These are phyloP conservation scores for Drosophila lini DNA, from an alignment of 1,140 invertebrate species.

Conservation along the genomic window DNA sequence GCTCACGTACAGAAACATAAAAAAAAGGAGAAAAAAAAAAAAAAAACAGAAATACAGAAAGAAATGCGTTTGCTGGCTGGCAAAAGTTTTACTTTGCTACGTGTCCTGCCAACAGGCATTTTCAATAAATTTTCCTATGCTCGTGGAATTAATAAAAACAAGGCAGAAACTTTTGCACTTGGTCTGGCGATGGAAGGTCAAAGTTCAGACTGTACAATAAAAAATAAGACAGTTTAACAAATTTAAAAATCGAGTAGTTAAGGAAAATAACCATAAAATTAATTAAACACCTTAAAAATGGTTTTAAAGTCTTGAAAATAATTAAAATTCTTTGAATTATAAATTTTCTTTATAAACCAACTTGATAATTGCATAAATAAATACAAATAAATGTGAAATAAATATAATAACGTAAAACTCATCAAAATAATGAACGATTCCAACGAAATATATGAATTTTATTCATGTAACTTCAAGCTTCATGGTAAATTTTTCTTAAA, in stretches of 20 bases:
- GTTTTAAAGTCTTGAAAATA: neutral
- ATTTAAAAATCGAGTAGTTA: neutral
- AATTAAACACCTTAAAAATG: neutral
- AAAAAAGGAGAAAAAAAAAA: neutral
- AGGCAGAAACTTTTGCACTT: constrained; percentile 64
- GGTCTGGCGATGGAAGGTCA: constrained; percentile 47
- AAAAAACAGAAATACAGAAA: constrained; percentile 13
- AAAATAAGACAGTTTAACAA: neutral
- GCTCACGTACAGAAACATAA: constrained; percentile 60
- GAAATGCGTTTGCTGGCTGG: constrained; percentile 46
- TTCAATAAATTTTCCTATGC: constrained; percentile 66
- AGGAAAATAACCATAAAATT: neutral
- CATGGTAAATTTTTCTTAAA: neutral
- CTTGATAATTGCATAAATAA: too few relatives aligned
- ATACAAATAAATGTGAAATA: too few relatives aligned
- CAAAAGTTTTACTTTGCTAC: constrained; percentile 71
- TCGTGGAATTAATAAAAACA: constrained; percentile 48
- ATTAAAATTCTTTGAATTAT: neutral
- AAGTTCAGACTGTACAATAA: constrained; percentile 5
- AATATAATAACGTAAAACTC: too few relatives aligned
- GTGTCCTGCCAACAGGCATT: constrained; percentile 74
- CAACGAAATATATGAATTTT: neutral
- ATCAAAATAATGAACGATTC: neutral
- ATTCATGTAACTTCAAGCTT: neutral
- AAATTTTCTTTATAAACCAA: too few relatives aligned